Evolutionary conservation across 1,140 invertebrate species (phyloP).

Genomic region (Philaenus spumarius): DNA sequence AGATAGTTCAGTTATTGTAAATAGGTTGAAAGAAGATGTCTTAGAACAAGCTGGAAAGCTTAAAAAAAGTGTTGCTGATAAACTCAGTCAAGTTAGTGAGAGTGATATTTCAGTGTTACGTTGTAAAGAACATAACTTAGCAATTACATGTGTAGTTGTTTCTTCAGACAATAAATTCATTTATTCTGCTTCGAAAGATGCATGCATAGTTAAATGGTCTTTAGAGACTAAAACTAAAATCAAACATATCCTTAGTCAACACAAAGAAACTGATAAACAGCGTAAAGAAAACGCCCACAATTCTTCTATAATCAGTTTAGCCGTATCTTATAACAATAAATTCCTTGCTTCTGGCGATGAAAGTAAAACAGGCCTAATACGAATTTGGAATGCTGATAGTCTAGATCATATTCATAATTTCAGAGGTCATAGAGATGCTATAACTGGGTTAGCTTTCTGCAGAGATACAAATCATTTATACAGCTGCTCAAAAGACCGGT

Average conservation of each 20-base stretch:
- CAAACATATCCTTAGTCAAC: constrained; percentile 31
- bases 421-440: constrained; percentile 63
- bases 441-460: constrained; percentile 80
- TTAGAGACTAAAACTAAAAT: constrained; percentile 43
- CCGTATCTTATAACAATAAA: constrained; percentile 77
- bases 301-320: constrained; percentile 57
- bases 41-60: constrained; percentile 78
- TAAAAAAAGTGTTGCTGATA: constrained; percentile 62
- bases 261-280: constrained; percentile 27
- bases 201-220: constrained; percentile 80
- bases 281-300: constrained; percentile 41
- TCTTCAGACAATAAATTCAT: constrained; percentile 65
- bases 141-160: constrained; percentile 76
- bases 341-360: constrained; percentile 77
- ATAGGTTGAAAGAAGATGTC: constrained; percentile 72
- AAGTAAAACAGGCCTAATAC: constrained; percentile 53
- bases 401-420: constrained; percentile 76
- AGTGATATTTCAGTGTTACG: constrained; percentile 16
- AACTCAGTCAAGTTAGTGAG: constrained; percentile 48
- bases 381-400: constrained; percentile 73
- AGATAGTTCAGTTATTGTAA: constrained; percentile 58
- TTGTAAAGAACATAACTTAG: constrained; percentile 62
- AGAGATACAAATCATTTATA: constrained; percentile 84
- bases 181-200: constrained; percentile 84
- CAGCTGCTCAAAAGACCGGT: constrained; percentile 62